phyloP scores from a whole-genome alignment of 2,113 vertebrate species.

The Poeciliopsis retropinna region DNA sequence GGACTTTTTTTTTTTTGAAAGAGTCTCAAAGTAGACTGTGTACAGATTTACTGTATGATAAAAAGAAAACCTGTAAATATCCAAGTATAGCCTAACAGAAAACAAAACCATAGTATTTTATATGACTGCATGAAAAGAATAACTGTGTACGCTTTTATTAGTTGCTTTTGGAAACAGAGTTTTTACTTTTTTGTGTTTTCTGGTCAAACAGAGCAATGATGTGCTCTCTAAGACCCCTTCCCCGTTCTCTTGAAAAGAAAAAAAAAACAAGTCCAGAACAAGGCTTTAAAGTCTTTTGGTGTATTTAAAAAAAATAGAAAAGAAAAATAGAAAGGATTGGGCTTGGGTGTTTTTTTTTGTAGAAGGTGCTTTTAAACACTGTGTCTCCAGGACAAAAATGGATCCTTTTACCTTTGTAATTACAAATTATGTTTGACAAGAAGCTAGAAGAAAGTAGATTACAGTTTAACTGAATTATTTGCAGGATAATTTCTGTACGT shows the following conservation, averaged over 20 bases:
- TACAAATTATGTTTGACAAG: conserved; percentile 54
- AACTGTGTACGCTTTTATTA: conserved; percentile 86
- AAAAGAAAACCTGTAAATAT: conserved; percentile 85
- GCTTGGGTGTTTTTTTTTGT: conserved; percentile 37
- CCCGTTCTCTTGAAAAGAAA: conserved; percentile 14
- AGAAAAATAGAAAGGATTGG: conserved; percentile 44
- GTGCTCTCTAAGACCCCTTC: conserved; percentile 31
- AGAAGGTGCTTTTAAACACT: conserved; percentile 66
- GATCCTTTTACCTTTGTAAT: conserved; percentile 60
- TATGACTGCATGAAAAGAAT: conserved; percentile 91
- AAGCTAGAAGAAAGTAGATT: conserved; percentile 57
- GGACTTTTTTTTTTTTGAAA: conserved; percentile 68
- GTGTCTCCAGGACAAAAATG: conserved; percentile 62
- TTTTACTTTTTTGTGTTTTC: conserved; percentile 75
- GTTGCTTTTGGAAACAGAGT: conserved; percentile 75
- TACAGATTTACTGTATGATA: conserved; percentile 93
- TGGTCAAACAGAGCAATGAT: conserved; percentile 55
- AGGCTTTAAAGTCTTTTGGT: conserved; percentile 56
- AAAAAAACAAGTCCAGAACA: conserved; percentile 37
- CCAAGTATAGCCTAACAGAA: conserved; percentile 77
- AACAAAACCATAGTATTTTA: conserved; percentile 90
- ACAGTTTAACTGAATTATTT: conserved; percentile 65
- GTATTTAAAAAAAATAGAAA: conserved; percentile 43
- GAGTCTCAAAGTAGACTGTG: conserved; percentile 69
- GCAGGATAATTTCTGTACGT: conserved; percentile 62